Evolutionary conservation across 2,888 invertebrate species (phyloP).

Genomic region (Acrobasis suavella): DNA sequence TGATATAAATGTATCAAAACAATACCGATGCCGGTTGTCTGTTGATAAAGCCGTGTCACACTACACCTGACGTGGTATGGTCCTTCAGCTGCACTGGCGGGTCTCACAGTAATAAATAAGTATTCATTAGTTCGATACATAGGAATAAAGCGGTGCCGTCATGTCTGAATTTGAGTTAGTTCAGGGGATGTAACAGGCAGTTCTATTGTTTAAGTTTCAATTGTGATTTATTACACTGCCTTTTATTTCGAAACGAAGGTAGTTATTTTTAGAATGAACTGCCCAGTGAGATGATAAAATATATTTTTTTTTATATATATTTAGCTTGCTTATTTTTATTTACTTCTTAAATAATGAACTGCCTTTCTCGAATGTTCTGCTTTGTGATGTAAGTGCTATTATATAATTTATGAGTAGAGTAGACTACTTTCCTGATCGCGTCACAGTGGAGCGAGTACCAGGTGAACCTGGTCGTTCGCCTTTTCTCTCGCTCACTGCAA

Average conservation of each 20-base stretch:
- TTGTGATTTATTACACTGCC: constrained; percentile 52
- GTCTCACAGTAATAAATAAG: constrained; percentile 71
- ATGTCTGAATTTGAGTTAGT: constrained; percentile 80
- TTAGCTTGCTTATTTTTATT: constrained; percentile 36
- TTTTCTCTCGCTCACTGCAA: constrained; percentile 65
- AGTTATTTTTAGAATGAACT: constrained; percentile 46
- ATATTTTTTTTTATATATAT: constrained; percentile 39
- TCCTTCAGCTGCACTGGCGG: constrained; percentile 52
- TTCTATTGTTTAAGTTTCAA: constrained; percentile 56
- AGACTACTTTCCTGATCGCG: constrained; percentile 66
- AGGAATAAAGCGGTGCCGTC: constrained; percentile 72
- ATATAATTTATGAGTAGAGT: constrained; percentile 60
- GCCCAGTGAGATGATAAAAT: constrained; percentile 44
- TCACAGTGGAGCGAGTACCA: constrained; percentile 67
- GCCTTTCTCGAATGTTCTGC: constrained; percentile 71
- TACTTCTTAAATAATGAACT: constrained; percentile 58
- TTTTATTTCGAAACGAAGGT: constrained; percentile 42
- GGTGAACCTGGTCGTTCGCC: constrained; percentile 36
- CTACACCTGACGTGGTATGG: constrained; percentile 43
- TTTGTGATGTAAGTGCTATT: constrained; percentile 68
- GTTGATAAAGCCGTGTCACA: constrained; percentile 44
- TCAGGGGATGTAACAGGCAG: constrained; percentile 65
- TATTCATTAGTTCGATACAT: constrained; percentile 74
- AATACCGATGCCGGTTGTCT: background rate
- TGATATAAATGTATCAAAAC: background rate